Percentiles rank a stretch among this genome's conserved stretches.
Evolutionary conservation across 2,797 vertebrate genomes (phyloP).

Genomic region (Enteromius radiatus): DNA sequence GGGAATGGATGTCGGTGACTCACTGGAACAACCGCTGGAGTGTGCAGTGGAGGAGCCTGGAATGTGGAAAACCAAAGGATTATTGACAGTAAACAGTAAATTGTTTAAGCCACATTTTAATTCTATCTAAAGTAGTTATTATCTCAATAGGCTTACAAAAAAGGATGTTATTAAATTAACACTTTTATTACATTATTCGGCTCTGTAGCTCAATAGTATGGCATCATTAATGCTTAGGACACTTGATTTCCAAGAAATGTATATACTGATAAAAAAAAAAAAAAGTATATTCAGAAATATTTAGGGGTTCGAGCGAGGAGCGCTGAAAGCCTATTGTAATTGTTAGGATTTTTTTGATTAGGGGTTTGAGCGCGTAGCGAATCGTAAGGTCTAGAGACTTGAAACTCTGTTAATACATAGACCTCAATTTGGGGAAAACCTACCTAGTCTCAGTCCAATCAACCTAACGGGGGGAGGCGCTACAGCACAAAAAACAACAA

Average conservation of each 20-base stretch:
- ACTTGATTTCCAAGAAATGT: neutral
- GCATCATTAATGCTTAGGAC: too few relatives aligned
- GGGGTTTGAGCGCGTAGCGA: too few relatives aligned
- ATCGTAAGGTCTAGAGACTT: too few relatives aligned
- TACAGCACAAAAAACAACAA: too few relatives aligned
- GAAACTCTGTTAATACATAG: too few relatives aligned
- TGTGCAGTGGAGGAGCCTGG: conserved; percentile 56
- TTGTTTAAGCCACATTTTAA: neutral
- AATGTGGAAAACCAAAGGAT: conserved; percentile 27
- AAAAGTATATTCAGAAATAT: neutral
- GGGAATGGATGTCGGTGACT: conserved; percentile 60
- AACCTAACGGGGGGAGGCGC: too few relatives aligned
- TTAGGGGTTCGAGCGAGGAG: neutral
- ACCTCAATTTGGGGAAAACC: too few relatives aligned
- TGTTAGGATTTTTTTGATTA: too few relatives aligned
- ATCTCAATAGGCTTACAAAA: neutral
- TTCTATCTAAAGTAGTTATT: neutral
- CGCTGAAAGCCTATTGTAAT: too few relatives aligned
- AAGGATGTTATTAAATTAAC: neutral
- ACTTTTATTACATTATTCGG: neutral
- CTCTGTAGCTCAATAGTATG: neutral
- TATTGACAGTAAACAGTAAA: neutral
- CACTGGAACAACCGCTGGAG: conserved; percentile 57
- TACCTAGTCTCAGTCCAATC: too few relatives aligned
- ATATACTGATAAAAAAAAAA: neutral